A percentile compares a stretch with the other conserved stretches of the same genome.
phyloP scores from a whole-genome alignment of 2,113 vertebrate genomes.

The Rhipidura dahli region DNA sequence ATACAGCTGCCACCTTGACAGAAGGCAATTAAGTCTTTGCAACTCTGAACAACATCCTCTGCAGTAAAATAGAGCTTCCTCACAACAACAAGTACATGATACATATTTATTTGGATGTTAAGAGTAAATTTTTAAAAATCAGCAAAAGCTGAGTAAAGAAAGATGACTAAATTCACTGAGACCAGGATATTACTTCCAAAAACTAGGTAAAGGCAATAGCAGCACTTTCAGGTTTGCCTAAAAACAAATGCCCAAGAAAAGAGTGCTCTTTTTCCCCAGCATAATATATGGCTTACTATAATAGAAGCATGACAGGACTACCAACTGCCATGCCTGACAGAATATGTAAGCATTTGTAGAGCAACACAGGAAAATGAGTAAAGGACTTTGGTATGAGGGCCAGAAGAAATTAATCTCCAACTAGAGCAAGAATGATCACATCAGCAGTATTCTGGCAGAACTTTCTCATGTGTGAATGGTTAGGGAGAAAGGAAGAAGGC shows the following conservation, averaged over 20 bases:
- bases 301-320: background rate
- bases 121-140: background rate
- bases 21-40: background rate
- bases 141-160: background rate
- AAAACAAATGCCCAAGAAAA: background rate
- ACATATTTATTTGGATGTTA: background rate
- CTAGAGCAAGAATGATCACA: background rate
- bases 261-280: background rate
- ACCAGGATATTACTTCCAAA: background rate
- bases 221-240: background rate
- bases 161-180: background rate
- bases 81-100: background rate
- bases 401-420: slow-evolving; percentile 18
- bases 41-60: background rate
- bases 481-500: background rate
- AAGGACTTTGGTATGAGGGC: background rate
- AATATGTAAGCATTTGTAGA: background rate
- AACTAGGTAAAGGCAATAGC: background rate
- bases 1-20: background rate
- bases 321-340: background rate
- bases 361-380: background rate
- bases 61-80: background rate
- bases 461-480: background rate
- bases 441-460: background rate
- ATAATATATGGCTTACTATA: background rate